A percentile compares a stretch with the other conserved stretches of the same genome.
Conservation (phyloP, 1,140 invertebrate genomes). For the Zaprionus lachaisei region DNA sequence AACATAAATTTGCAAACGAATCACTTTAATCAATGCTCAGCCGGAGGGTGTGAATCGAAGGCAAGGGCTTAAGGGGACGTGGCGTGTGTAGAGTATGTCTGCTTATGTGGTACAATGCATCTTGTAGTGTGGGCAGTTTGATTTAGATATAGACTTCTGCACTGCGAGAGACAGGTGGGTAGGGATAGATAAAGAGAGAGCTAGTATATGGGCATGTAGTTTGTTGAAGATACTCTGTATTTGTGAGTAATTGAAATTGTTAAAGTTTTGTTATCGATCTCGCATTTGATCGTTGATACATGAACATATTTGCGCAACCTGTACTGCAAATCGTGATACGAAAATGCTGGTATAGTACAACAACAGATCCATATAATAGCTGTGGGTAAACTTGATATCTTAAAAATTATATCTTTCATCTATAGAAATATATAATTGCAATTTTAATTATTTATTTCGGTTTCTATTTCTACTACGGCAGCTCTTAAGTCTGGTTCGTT, state of each 20-base stretch:
- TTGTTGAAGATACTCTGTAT: background rate
- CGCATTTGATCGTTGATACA: no score
- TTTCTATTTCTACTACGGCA: background rate
- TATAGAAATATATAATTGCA: no score
- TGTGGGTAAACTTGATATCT: no score
- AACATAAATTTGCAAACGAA: slow-evolving; percentile 81
- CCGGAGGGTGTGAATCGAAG: slow-evolving; percentile 18
- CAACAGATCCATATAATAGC: no score
- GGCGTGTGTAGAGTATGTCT: slow-evolving; percentile 1
- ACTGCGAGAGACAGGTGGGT: background rate
- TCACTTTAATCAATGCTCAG: slow-evolving; percentile 80
- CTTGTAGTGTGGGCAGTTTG: slow-evolving; percentile 55
- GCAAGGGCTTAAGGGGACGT: slow-evolving; percentile 21
- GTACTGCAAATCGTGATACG: no score
- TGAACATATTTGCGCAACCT: no score
- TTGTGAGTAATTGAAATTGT: background rate
- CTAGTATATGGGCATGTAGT: no score
- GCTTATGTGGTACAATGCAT: slow-evolving; percentile 56
- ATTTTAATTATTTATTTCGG: no score
- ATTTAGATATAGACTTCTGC: slow-evolving; percentile 37
- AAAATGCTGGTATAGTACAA: no score
- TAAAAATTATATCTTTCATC: no score
- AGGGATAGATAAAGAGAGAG: no score
- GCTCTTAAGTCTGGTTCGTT: background rate
- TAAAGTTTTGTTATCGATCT: no score